Evolutionary conservation across 2,888 invertebrate species (phyloP).

Genomic region (Lepas anatifera): DNA sequence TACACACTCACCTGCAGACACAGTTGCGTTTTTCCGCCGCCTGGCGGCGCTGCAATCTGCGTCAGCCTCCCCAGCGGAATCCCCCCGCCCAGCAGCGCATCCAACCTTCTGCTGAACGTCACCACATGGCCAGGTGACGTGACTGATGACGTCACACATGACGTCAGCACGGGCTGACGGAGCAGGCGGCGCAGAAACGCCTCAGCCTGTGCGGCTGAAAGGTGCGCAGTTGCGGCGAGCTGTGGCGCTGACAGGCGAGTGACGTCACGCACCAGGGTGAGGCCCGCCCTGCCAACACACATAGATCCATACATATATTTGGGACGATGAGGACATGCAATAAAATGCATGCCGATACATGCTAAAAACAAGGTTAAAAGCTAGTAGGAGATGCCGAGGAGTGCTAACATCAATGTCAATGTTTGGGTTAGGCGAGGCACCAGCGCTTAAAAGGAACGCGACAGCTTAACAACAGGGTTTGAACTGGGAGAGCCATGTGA

Average conservation of each 20-base stretch:
- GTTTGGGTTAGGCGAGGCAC: too few relatives aligned
- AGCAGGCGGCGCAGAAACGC: not conserved
- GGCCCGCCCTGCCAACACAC: not conserved
- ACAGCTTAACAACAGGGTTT: too few relatives aligned
- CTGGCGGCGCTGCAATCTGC: not conserved
- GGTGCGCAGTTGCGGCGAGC: not conserved
- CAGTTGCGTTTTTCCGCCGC: not conserved
- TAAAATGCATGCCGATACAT: too few relatives aligned
- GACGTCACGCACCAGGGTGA: not conserved
- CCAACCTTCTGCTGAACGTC: not conserved
- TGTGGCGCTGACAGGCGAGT: not conserved
- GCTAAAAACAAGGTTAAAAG: too few relatives aligned
- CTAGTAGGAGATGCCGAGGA: too few relatives aligned
- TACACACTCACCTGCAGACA: conserved; percentile 7
- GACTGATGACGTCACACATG: not conserved
- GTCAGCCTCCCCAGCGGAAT: not conserved
- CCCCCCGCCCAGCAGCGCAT: not conserved
- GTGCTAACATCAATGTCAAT: too few relatives aligned
- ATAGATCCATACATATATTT: too few relatives aligned
- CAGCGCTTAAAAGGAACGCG: too few relatives aligned
- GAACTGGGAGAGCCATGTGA: too few relatives aligned
- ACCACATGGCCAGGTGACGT: not conserved
- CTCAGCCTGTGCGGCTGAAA: not conserved
- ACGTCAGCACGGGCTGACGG: not conserved
- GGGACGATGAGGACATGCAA: too few relatives aligned